Evolutionary conservation across 2,113 vertebrate species (phyloP).

Genomic region (Poecile atricapillus): DNA sequence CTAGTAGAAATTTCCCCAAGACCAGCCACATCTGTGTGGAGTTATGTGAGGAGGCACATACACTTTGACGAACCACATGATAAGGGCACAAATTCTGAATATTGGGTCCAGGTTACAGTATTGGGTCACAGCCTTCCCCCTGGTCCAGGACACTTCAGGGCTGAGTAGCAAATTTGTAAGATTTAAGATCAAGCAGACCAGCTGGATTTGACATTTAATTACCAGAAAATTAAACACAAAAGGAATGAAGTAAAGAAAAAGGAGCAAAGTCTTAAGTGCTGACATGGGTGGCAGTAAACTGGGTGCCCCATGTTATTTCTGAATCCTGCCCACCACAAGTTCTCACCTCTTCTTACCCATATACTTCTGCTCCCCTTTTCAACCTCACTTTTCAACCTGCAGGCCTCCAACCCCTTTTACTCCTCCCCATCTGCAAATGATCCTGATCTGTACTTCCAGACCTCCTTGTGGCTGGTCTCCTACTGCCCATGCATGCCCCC

Average conservation of each 20-base stretch:
- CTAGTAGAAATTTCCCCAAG: background rate
- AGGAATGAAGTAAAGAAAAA: background rate
- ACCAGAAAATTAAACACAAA: background rate
- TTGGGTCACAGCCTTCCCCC: background rate
- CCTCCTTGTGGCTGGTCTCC: background rate
- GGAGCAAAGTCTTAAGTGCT: background rate
- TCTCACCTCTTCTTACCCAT: background rate
- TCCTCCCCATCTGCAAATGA: background rate
- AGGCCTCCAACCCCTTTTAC: background rate
- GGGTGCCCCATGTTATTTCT: background rate
- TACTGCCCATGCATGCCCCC: background rate
- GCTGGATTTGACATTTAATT: background rate
- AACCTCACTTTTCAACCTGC: background rate
- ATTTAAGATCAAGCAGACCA: background rate
- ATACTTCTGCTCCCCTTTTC: background rate
- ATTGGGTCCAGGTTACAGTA: background rate
- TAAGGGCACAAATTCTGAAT: background rate
- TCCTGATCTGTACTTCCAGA: background rate
- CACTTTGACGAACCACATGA: background rate
- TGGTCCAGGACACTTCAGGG: background rate
- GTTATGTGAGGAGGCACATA: background rate
- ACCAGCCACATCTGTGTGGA: background rate
- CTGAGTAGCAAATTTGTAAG: background rate
- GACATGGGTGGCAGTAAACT: background rate
- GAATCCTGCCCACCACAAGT: background rate